Evolutionary conservation across 2,797 vertebrate genomes (phyloP).

Genomic region (Erithacus rubecula): DNA sequence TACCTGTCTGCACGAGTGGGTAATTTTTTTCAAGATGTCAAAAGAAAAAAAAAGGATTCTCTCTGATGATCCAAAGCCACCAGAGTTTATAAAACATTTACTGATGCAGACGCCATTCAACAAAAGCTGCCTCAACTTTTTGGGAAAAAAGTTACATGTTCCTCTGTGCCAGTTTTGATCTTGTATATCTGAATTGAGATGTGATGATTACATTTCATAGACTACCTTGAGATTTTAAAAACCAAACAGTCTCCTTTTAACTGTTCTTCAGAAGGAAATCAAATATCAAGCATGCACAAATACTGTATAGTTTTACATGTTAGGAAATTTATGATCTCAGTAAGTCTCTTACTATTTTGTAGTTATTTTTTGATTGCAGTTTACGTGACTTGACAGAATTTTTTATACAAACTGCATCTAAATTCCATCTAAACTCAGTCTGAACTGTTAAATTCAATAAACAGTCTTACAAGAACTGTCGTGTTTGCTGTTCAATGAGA

Average conservation of each 20-base stretch:
- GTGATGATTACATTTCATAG: constrained; percentile 45
- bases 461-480: constrained; percentile 70
- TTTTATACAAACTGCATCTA: constrained; percentile 70
- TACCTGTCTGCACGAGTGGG: background rate
- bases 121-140: constrained; percentile 76
- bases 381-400: constrained; percentile 54
- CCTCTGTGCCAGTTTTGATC: constrained; percentile 63
- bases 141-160: constrained; percentile 38
- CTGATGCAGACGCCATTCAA: constrained; percentile 65
- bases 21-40: constrained; percentile 32
- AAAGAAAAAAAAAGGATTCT: background rate
- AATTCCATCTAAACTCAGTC: background rate
- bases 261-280: constrained; percentile 47
- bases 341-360: constrained; percentile 71
- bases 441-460: constrained; percentile 75
- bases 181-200: constrained; percentile 33
- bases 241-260: constrained; percentile 38
- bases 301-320: constrained; percentile 66
- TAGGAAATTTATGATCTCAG: constrained; percentile 58
- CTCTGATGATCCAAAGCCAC: constrained; percentile 1
- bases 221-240: constrained; percentile 61
- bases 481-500: constrained; percentile 64
- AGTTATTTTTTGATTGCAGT: constrained; percentile 73
- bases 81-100: constrained; percentile 29
- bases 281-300: constrained; percentile 71